A percentile compares a stretch with the other conserved stretches of the same genome.
phyloP scores from a whole-genome alignment of 2,113 vertebrate genomes.

The Centropus unirufus region DNA sequence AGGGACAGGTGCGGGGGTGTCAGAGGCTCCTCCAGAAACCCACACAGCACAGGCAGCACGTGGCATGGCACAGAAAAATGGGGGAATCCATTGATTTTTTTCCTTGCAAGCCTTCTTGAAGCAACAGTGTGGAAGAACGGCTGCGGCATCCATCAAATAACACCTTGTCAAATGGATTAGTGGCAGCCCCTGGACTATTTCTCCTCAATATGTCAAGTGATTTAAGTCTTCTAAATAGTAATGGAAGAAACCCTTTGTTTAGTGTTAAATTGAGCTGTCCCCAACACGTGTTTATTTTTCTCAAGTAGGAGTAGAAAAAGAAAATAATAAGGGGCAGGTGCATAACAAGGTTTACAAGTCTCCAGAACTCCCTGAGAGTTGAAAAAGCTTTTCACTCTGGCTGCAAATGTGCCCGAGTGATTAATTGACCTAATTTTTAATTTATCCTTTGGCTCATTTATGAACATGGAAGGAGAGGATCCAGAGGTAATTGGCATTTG shows the following conservation, averaged over 20 bases:
- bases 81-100: background rate
- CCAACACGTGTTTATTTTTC: background rate
- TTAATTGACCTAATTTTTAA: background rate
- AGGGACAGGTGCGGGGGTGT: background rate
- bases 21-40: background rate
- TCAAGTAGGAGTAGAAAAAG: background rate
- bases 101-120: background rate
- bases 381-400: background rate
- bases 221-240: background rate
- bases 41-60: background rate
- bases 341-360: background rate
- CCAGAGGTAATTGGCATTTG: background rate
- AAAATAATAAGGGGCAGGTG: background rate
- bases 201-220: background rate
- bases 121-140: background rate
- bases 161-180: background rate
- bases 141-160: background rate
- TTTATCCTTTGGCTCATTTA: background rate
- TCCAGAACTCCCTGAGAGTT: background rate
- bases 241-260: background rate
- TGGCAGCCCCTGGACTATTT: background rate
- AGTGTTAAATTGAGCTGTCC: background rate
- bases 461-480: background rate
- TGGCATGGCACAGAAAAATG: rapidly evolving
- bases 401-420: background rate